Conservation (phyloP, 2,113 vertebrate genomes). For the Phalacrocorax carbo region DNA sequence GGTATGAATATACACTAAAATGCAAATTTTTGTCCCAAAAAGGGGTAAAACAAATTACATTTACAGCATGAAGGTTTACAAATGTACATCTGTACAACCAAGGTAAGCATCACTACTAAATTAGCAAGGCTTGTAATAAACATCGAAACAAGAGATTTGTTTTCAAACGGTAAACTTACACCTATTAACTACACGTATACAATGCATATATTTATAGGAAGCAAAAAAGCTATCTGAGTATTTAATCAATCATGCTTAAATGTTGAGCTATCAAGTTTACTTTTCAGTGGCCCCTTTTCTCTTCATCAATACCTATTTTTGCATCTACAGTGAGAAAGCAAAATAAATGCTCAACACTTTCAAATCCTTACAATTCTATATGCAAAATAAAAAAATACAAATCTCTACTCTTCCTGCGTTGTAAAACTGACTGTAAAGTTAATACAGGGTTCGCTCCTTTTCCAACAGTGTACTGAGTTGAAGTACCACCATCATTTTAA, state of each 20-base stretch:
- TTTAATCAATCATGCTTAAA: conserved; percentile 87
- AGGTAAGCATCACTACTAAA: conserved; percentile 93
- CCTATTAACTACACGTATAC: conserved; percentile 94
- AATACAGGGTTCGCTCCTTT: conserved; percentile 52
- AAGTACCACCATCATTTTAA: conserved; percentile 74
- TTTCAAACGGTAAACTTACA: conserved; percentile 95
- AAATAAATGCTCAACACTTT: conserved; percentile 77
- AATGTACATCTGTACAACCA: conserved; percentile 99
- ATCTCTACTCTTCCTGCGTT: conserved; percentile 64
- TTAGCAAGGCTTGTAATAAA: conserved; percentile 93
- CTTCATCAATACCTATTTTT: conserved; percentile 67
- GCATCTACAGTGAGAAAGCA: conserved; percentile 76
- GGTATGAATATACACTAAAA: conserved; percentile 99
- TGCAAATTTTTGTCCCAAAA: conserved; percentile 86
- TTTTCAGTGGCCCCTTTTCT: conserved; percentile 80
- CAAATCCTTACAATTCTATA: conserved; percentile 76
- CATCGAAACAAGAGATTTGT: conserved; percentile 83
- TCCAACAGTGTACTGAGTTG: conserved; percentile 55
- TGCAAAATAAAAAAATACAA: conserved; percentile 78
- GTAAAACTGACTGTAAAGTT: conserved; percentile 73
- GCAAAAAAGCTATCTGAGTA: conserved; percentile 84
- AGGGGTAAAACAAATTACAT: conserved; percentile 97
- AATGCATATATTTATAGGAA: conserved; percentile 96
- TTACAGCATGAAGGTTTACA: conserved; percentile 99
- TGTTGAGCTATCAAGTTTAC: conserved; percentile 80